Conservation (phyloP, 2,797 vertebrate species). For the Halcyon chelicuti region DNA sequence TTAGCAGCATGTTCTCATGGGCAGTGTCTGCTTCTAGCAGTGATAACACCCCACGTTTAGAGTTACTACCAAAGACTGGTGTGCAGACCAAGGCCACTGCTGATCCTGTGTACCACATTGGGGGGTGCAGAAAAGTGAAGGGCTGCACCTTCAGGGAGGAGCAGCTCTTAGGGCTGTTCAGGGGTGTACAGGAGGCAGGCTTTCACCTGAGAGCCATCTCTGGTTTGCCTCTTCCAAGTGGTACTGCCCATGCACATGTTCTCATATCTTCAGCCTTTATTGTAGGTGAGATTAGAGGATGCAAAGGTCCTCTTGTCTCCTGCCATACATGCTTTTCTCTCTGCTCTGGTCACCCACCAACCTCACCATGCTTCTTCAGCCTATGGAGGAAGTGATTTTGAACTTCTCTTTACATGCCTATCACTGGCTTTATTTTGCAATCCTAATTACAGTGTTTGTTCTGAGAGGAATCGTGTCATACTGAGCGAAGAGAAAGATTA, state of each 20-base stretch:
- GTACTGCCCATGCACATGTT: background rate
- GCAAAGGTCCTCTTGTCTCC: background rate
- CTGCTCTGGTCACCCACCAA: background rate
- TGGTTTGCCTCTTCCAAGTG: background rate
- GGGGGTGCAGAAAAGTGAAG: too few species aligned
- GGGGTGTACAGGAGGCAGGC: background rate
- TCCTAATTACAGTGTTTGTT: background rate
- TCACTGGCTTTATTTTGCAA: constrained; percentile 28
- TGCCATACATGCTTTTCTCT: background rate
- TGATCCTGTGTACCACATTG: too few species aligned
- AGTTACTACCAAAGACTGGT: too few species aligned
- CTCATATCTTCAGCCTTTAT: background rate
- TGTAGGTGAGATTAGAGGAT: background rate
- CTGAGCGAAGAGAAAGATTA: background rate
- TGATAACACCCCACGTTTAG: too few species aligned
- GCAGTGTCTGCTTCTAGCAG: too few species aligned
- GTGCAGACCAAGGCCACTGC: too few species aligned
- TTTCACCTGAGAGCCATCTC: background rate
- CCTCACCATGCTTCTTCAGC: background rate
- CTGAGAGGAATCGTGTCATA: background rate
- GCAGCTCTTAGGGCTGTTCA: background rate
- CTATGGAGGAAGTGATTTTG: background rate
- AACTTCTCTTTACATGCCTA: fast-evolving
- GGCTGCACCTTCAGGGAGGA: too few species aligned
- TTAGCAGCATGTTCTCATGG: too few species aligned